These are phyloP conservation scores for Meteorus colon DNA, from an alignment of 2,888 invertebrate species.

Conservation along the genomic window DNA sequence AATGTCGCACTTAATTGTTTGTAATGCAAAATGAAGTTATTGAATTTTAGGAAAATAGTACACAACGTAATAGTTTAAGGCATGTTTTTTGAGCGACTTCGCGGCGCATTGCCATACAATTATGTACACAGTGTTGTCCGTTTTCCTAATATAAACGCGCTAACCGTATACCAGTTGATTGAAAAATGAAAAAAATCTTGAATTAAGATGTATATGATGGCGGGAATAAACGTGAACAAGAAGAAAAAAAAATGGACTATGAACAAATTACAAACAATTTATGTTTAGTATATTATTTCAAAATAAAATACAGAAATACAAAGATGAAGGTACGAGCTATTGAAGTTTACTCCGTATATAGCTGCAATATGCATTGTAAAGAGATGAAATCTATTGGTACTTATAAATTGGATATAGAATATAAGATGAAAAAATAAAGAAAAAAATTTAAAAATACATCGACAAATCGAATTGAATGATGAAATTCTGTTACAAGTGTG, in stretches of 20 bases:
- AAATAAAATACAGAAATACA: neutral
- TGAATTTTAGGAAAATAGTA: conserved; percentile 30
- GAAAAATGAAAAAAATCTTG: neutral
- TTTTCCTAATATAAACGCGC: conserved; percentile 12
- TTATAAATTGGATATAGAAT: conserved; percentile 18
- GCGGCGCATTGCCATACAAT: conserved; percentile 33
- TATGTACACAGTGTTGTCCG: conserved; percentile 31
- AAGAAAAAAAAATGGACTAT: neutral
- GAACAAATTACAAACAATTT: neutral
- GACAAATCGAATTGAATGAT: conserved; percentile 24
- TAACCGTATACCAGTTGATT: neutral
- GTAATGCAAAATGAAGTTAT: conserved; percentile 5
- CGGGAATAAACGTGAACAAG: neutral
- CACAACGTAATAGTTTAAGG: conserved; percentile 39
- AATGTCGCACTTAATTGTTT: conserved; percentile 37
- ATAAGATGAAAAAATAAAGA: conserved; percentile 23
- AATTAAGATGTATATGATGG: neutral
- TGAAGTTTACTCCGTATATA: neutral
- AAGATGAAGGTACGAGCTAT: neutral
- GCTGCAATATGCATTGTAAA: conserved; percentile 38
- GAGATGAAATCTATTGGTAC: conserved; percentile 39
- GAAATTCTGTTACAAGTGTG: conserved; percentile 16
- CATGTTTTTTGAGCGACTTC: conserved; percentile 35
- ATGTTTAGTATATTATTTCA: neutral
- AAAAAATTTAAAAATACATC: conserved; percentile 18